phyloP scores from a whole-genome alignment of 2,888 invertebrate species.

The Caenorhabditis sinica region DNA sequence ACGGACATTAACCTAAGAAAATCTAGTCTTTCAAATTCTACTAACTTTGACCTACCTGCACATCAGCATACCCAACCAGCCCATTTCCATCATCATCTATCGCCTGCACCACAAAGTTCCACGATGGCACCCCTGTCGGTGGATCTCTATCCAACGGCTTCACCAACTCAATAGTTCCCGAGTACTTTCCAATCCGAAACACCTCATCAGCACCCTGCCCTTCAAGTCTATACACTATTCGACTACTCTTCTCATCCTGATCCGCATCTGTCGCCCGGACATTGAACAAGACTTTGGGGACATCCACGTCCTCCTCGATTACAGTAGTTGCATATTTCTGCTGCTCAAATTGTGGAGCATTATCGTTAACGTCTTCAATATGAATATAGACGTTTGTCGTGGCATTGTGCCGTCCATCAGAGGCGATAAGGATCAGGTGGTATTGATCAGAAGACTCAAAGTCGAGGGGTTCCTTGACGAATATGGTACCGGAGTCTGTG shows the following conservation, averaged over 20 bases:
- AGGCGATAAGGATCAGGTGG: constrained; percentile 91
- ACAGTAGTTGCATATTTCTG: constrained; percentile 78
- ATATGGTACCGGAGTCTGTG: constrained; percentile 81
- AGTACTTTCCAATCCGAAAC: constrained; percentile 84
- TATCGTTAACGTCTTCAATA: constrained; percentile 84
- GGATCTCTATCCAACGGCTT: constrained; percentile 89
- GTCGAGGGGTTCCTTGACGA: constrained; percentile 82
- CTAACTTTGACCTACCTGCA: constrained; percentile 82
- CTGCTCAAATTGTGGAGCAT: constrained; percentile 84
- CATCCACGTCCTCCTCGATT: constrained; percentile 79
- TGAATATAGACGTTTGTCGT: constrained; percentile 90
- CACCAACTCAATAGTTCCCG: constrained; percentile 84
- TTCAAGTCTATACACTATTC: constrained; percentile 81
- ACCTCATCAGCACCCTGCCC: constrained; percentile 85
- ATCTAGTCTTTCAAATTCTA: background rate
- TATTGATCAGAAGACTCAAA: constrained; percentile 85
- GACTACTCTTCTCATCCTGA: constrained; percentile 74
- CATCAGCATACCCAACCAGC: constrained; percentile 85
- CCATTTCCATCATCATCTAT: constrained; percentile 83
- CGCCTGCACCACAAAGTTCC: constrained; percentile 83
- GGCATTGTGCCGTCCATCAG: constrained; percentile 87
- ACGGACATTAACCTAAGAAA: constrained; percentile 73
- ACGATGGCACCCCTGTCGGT: constrained; percentile 89
- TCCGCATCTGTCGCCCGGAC: constrained; percentile 81
- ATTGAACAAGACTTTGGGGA: constrained; percentile 80